Conservation (phyloP, 53 echinoderm and acorn worm genomes). For the Henricia sp. region DNA sequence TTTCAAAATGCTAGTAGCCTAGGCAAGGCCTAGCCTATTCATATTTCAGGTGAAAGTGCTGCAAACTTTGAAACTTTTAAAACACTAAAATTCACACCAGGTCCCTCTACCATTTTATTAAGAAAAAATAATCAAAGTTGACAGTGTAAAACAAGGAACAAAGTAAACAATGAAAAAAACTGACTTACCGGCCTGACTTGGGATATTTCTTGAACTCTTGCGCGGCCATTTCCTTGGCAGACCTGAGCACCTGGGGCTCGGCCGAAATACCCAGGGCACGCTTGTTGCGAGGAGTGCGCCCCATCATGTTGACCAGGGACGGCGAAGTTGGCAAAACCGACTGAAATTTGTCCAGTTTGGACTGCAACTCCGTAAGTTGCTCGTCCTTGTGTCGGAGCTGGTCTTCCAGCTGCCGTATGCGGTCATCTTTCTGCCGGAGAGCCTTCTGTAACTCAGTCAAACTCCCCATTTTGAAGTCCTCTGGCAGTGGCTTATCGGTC, state of each 20-base stretch:
- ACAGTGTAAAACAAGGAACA: background rate
- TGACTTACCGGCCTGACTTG: constrained; percentile 89
- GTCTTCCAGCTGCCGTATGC: constrained; percentile 79
- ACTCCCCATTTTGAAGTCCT: constrained; percentile 78
- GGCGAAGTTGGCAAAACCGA: constrained; percentile 89
- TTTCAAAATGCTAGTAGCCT: too few relatives aligned
- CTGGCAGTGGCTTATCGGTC: background rate
- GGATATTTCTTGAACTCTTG: constrained; percentile 92
- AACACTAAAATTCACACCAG: too few relatives aligned
- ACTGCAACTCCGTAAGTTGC: constrained; percentile 86
- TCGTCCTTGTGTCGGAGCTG: constrained; percentile 77
- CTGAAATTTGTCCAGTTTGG: constrained; percentile 94
- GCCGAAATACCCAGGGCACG: constrained; percentile 95
- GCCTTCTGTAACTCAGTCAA: constrained; percentile 90
- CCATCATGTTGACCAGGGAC: constrained; percentile 79
- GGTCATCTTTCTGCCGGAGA: constrained; percentile 82
- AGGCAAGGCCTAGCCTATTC: too few relatives aligned
- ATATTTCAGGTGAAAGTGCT: too few relatives aligned
- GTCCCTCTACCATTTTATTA: too few relatives aligned
- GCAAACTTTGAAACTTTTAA: too few relatives aligned
- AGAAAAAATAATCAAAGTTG: background rate
- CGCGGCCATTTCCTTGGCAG: constrained; percentile 80
- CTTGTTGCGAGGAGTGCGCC: constrained; percentile 78
- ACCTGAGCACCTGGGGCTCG: constrained; percentile 87
- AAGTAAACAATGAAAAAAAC: background rate